Conservation (phyloP, 2,113 vertebrate species). For the Austrofundulus limnaeus region DNA sequence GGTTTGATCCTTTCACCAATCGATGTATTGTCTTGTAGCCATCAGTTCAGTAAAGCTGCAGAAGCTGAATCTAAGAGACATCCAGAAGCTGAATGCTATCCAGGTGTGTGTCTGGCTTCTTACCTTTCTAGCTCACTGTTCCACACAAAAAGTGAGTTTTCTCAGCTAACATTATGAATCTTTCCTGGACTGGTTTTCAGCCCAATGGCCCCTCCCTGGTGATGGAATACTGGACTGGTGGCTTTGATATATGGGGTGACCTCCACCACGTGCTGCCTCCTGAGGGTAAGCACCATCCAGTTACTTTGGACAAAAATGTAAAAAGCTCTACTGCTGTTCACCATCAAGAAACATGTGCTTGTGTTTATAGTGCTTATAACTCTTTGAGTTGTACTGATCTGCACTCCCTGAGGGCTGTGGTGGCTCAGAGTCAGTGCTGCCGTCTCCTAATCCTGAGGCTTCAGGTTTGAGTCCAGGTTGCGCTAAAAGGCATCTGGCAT, state of each 20-base stretch:
- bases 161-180: background rate
- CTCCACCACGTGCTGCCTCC: slow-evolving; percentile 88
- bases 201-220: slow-evolving; percentile 86
- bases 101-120: slow-evolving; percentile 78
- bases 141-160: background rate
- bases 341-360: background rate
- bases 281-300: slow-evolving; percentile 79
- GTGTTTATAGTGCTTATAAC: background rate
- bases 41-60: slow-evolving; percentile 90
- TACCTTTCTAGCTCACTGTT: background rate
- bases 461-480: too few relatives aligned
- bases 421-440: too few relatives aligned
- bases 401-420: too few relatives aligned
- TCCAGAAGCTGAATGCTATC: slow-evolving; percentile 76
- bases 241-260: slow-evolving; percentile 92
- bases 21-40: slow-evolving; percentile 36
- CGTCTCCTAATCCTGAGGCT: too few relatives aligned
- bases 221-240: slow-evolving; percentile 93
- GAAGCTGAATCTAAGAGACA: slow-evolving; percentile 79
- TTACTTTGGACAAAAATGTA: background rate
- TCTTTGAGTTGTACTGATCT: background rate
- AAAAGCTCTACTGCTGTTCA: background rate
- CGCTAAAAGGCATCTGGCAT: too few relatives aligned
- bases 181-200: slow-evolving; percentile 63
- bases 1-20: too few relatives aligned